These are phyloP conservation scores for Amniataba percoides DNA, from an alignment of 2,797 vertebrate genomes.

Conservation along the genomic window DNA sequence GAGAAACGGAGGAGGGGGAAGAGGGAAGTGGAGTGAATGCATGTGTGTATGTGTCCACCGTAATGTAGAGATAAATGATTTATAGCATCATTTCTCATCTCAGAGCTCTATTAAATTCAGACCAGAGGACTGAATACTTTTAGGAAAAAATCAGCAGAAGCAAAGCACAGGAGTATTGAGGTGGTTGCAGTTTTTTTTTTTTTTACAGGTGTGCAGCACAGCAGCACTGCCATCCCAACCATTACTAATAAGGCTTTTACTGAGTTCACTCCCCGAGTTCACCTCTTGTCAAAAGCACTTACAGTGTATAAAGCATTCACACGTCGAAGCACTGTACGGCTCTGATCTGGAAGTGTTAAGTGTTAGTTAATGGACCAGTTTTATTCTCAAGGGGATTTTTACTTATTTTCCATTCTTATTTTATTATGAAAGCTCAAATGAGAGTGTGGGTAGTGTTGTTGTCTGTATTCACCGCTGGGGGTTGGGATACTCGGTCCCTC, in stretches of 20 bases:
- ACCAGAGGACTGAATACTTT: not conserved
- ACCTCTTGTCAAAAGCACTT: constrained; percentile 17
- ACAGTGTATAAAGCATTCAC: constrained; percentile 16
- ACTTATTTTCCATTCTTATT: not conserved
- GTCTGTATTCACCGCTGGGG: constrained; percentile 7
- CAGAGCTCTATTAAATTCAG: constrained; percentile 18
- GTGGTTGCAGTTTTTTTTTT: constrained; percentile 18
- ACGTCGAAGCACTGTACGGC: constrained; percentile 6
- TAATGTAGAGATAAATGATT: constrained; percentile 62
- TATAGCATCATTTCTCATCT: constrained; percentile 33
- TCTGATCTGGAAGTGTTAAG: constrained; percentile 1
- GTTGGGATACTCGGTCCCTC: not conserved
- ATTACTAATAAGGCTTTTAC: constrained; percentile 14
- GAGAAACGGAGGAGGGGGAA: constrained; percentile 32
- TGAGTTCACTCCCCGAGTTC: constrained; percentile 14
- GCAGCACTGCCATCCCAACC: not conserved
- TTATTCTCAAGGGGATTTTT: not conserved
- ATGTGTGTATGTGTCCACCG: constrained; percentile 22
- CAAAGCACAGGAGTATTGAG: not conserved
- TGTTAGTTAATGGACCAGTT: not conserved
- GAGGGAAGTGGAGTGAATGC: constrained; percentile 17
- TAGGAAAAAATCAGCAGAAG: not conserved
- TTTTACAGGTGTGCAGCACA: constrained; percentile 21
- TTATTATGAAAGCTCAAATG: not conserved
- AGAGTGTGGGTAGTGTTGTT: constrained; percentile 11